Base-by-base conservation (phyloP, 2,797 vertebrate genomes). In the Amblyopsis hoosieri region DNA sequence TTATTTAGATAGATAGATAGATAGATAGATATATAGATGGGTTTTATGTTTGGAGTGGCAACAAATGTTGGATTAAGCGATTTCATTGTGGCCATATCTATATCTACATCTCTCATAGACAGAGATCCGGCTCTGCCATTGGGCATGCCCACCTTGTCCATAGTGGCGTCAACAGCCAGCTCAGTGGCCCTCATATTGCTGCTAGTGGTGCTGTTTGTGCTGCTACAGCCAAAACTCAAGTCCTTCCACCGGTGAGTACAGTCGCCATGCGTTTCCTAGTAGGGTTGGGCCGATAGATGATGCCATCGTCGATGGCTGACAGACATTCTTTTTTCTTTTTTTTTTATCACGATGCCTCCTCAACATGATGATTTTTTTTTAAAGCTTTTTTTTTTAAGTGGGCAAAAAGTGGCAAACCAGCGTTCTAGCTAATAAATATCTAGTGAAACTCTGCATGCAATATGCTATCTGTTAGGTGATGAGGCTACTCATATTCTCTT, bases 141-240 rank as follows among this genome's bases (percentile, higher is more conserved):
- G 6, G 96, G 95, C 14, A 95, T 97, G 76, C 95, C 96, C 60
- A 94, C 97, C 0, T 88, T 97, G 62, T 97, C 97, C 63, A 96
- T 99, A 53, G 95, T 99, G 76, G 95, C 95, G 42, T 95, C 96
- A 66, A 99, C 97, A 52, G 97, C 96, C 31, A 97, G 95, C 83
- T 97, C 96, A 0, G 97, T 99, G 0, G 94, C 94, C 11, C 91
- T 99, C 33, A 93, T 98, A 73, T 93, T 99, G 71, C 94, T 99
- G 64, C 88, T 99, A 0, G 93, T 99, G 70, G 97, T 99, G 69
- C 89, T 99, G 61, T 95, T 97, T 69, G 97, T 99, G 52, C 89
- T 99, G 85, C 82, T 99, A 74, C 97, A 99, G 89, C 97, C 97
- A 49, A 99, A 94, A 85, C 92, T 99, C 58, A 99, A 99, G 87